Percentiles rank a stretch among this genome's conserved stretches.
These are phyloP conservation scores for Philhelius pedissequus DNA, from an alignment of 2,888 invertebrate genomes.

Conservation along the genomic window DNA sequence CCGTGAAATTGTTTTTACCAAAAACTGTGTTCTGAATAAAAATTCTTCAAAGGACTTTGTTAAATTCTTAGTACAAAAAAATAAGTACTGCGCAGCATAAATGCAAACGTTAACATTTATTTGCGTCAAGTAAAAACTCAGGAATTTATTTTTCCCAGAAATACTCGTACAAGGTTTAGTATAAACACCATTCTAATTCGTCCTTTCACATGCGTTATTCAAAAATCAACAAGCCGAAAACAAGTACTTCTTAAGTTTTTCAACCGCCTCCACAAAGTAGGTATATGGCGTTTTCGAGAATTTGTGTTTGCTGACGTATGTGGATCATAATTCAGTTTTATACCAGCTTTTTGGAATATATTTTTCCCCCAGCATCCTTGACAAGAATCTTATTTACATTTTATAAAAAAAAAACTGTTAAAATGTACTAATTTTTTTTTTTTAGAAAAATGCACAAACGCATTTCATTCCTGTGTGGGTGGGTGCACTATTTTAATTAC, in stretches of 20 bases:
- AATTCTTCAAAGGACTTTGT: background rate
- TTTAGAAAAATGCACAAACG: background rate
- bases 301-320: conserved; percentile 14
- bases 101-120: background rate
- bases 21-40: background rate
- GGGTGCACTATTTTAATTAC: conserved; percentile 65
- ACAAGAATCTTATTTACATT: conserved; percentile 42
- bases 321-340: background rate
- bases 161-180: background rate
- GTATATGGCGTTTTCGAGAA: conserved; percentile 17
- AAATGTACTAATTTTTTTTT: conserved; percentile 15
- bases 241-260: conserved; percentile 29
- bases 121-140: background rate
- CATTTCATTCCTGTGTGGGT: conserved; percentile 50
- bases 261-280: background rate
- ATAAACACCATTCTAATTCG: conserved; percentile 16
- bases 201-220: conserved; percentile 38
- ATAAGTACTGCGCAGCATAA: background rate
- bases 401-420: background rate
- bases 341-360: background rate
- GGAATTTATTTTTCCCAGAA: background rate
- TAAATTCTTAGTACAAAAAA: background rate
- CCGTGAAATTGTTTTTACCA: background rate
- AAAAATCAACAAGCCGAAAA: conserved; percentile 65
- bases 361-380: conserved; percentile 39